Base-by-base conservation (phyloP, 2,797 vertebrate species). In the Aulostomus chinensis region DNA sequence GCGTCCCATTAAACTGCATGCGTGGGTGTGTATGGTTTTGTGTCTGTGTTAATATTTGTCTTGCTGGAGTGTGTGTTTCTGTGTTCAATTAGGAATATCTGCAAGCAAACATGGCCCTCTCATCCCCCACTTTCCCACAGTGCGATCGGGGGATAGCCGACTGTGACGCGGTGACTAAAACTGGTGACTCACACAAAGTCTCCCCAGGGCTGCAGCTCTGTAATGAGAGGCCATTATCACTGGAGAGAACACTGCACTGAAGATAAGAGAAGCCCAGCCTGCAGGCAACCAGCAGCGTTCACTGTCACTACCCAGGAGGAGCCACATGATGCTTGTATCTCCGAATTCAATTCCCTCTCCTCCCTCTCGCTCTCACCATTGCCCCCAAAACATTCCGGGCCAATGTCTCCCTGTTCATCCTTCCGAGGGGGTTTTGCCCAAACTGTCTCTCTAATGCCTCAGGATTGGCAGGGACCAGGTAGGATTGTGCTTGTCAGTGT, bases 1-100 rank as follows among this genome's bases (percentile, higher is more conserved):
- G 88, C 81, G 10, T 91, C 90, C 88, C 78, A 72, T 79, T 73
- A 59, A 81, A 86, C 73, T 59, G 29, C 47, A 25, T 12, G 53
- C 24, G 4, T 47, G 40, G 43, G 56, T 36, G 58, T 47, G 56
- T 48, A 13, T 46, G 71, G 73, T 66, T 78, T 45, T 79, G 58
- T 76, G 54, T 55, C 51, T 51, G 54, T 49, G 25, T 59, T 64
- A 62, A 57, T 78, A 48, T 74, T 69, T 78, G 55, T 68, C 45
- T 59, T 39, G 35, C 4, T 17, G 36, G 17, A 39, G 46, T 8
- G 30, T 47, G 14, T 17, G 43, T 49, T 38, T 42, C 24, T 5
- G 54, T 60, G 28, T 45, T 18, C 53, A 51, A 22, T 51, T 43
- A 54, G 7, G n/a, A 50, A 33, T 51, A 50, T 21, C 6, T 38